A percentile compares a stretch with the other conserved stretches of the same genome.
These are phyloP conservation scores for Melierax canorus DNA, from an alignment of 2,113 vertebrate species.

Conservation along the genomic window DNA sequence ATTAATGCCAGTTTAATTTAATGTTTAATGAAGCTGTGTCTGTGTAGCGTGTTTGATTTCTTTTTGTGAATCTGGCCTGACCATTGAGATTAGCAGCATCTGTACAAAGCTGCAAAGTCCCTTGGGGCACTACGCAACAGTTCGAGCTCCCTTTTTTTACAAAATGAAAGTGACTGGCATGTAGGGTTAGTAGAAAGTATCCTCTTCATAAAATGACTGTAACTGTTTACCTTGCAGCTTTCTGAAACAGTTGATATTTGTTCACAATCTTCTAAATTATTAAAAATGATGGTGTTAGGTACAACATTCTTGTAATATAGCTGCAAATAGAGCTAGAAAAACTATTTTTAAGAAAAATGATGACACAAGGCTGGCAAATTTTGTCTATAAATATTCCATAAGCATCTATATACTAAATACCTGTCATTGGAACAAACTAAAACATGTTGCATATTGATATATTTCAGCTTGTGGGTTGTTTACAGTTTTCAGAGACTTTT, in stretches of 20 bases:
- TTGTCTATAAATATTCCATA: background rate
- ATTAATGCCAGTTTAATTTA: conserved; percentile 42
- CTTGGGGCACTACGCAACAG: background rate
- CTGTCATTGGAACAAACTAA: background rate
- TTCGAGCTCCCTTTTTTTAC: background rate
- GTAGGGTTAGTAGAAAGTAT: background rate
- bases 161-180: background rate
- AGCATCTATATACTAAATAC: background rate
- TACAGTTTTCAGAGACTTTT: background rate
- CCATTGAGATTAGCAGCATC: background rate
- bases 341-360: background rate
- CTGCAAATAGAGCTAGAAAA: background rate
- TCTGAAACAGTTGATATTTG: background rate
- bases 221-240: background rate
- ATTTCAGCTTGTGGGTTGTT: background rate
- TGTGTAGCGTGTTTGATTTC: conserved; percentile 2
- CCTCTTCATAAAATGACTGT: background rate
- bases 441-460: background rate
- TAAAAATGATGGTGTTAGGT: background rate
- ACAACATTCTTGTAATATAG: background rate
- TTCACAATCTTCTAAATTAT: background rate
- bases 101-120: background rate
- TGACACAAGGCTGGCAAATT: background rate
- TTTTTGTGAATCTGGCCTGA: conserved; percentile 1
- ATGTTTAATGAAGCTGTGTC: background rate